Evolutionary conservation across 2,113 vertebrate species (phyloP).

Genomic region (Elachura formosa): DNA sequence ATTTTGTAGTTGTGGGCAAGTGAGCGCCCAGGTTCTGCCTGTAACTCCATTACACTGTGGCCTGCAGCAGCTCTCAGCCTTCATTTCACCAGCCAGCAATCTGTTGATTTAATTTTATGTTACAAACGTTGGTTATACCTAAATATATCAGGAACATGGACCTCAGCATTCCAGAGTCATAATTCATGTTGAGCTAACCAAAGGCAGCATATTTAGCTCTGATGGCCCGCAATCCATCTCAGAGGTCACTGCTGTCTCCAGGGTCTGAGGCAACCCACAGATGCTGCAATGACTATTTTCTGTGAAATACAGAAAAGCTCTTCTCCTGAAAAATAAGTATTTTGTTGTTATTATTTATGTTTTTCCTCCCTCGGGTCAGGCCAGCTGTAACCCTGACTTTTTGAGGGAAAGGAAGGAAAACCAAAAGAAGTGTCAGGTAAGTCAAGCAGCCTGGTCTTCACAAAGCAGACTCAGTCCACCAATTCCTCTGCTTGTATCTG

Average conservation of each 20-base stretch:
- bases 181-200: constrained; percentile 8
- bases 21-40: background rate
- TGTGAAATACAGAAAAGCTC: background rate
- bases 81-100: background rate
- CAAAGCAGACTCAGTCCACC: background rate
- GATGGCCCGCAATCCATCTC: constrained; percentile 8
- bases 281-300: background rate
- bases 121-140: constrained; percentile 36
- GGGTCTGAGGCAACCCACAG: constrained; percentile 21
- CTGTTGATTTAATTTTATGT: constrained; percentile 40
- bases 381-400: background rate
- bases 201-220: constrained; percentile 24
- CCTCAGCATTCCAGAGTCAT: constrained; percentile 26
- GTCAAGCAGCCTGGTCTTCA: background rate
- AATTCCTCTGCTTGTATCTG: background rate
- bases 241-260: constrained; percentile 23
- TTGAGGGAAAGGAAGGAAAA: background rate
- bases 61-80: background rate
- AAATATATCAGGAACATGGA: constrained; percentile 42
- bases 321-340: accelerated
- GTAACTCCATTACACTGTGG: background rate
- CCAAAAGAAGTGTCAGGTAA: background rate
- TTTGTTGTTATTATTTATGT: background rate
- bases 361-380: background rate
- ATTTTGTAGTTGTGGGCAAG: background rate